phyloP scores from a whole-genome alignment of 2,888 invertebrate genomes.

The Leptura quadrifasciata region DNA sequence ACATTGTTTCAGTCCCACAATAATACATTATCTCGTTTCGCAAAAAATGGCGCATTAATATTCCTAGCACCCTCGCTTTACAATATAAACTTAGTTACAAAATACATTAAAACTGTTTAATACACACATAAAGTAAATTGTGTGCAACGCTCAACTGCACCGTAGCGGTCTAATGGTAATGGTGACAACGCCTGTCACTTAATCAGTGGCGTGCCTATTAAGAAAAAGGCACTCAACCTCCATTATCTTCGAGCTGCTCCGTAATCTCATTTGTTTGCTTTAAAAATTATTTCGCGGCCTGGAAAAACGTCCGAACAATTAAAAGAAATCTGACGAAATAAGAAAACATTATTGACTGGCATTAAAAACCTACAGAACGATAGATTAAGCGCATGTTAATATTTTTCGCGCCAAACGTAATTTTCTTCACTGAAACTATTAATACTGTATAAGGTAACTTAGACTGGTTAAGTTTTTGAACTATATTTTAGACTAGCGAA shows the following conservation, averaged over 20 bases:
- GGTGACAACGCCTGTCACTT: slow-evolving; percentile 57
- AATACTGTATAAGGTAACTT: too few species aligned
- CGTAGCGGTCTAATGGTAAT: slow-evolving; percentile 63
- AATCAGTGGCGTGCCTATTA: slow-evolving; percentile 47
- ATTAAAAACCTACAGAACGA: too few species aligned
- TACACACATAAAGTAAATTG: slow-evolving; percentile 71
- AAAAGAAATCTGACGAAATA: not conserved
- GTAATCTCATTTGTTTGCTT: slow-evolving; percentile 16
- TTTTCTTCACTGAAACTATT: too few species aligned
- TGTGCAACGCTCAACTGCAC: slow-evolving; percentile 65
- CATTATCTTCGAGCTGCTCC: slow-evolving; percentile 17
- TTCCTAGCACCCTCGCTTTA: slow-evolving; percentile 68
- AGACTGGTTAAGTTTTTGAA: too few species aligned
- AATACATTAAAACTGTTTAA: slow-evolving; percentile 72
- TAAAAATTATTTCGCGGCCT: not conserved
- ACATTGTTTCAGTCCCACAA: slow-evolving; percentile 65
- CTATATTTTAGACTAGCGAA: too few species aligned
- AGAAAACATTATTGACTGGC: not conserved
- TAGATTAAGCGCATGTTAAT: too few species aligned
- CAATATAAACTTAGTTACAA: slow-evolving; percentile 71
- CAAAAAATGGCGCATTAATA: slow-evolving; percentile 68
- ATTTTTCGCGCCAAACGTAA: too few species aligned
- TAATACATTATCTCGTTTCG: slow-evolving; percentile 64
- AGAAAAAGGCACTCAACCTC: slow-evolving; percentile 35
- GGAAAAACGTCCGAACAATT: not conserved